Base-by-base conservation (phyloP, 2,113 vertebrate species). In the Tenebrosternarchus preto region DNA sequence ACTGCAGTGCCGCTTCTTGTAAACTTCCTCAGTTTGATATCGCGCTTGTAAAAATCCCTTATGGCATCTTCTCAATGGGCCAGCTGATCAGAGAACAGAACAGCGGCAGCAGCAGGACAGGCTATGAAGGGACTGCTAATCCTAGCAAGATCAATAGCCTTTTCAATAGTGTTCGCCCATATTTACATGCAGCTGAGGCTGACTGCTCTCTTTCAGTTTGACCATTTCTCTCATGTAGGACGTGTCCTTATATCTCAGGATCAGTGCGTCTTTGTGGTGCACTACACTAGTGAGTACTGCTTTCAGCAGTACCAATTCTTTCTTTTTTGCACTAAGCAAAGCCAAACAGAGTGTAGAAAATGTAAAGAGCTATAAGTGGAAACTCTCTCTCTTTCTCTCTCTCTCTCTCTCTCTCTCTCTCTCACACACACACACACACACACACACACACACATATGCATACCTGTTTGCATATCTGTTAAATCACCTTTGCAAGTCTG, bases 81-180 rank as follows among this genome's bases (percentile, higher is more conserved):
- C 6, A 66, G 78, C 72, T 70, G 73, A 80, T 74, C 56, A 74
- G 78, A 8, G n/a, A 27, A 31, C 27, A 55, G 63, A 63, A n/a
- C 43, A 66, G 60, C 73, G 29, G 31, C 67, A 81, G 43, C 29
- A 63, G 24, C 71, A 82, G 76, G 50, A 71, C 79, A 76, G 57
- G 55, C 67, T 76, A 81, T 74, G 69, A 78, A 78, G 36, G 63
- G 61, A 77, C 75, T 81, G 79, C 68, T 71, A 76, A 76, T 79
- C 71, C 39, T 71, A 19, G 50, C 11, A 63, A 25, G 77, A 82
- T 82, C 80, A 82, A 76, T 82, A 79, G 72, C 60, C 80, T 78
- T 83, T 78, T 83, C 81, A 73, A 82, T 72, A 64, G 46, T 43
- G 46, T 77, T 81, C 78, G 61, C 71, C 73, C 56, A 72, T 81